Conservation (phyloP, 2,113 vertebrate genomes). For the Panthera tigris region DNA sequence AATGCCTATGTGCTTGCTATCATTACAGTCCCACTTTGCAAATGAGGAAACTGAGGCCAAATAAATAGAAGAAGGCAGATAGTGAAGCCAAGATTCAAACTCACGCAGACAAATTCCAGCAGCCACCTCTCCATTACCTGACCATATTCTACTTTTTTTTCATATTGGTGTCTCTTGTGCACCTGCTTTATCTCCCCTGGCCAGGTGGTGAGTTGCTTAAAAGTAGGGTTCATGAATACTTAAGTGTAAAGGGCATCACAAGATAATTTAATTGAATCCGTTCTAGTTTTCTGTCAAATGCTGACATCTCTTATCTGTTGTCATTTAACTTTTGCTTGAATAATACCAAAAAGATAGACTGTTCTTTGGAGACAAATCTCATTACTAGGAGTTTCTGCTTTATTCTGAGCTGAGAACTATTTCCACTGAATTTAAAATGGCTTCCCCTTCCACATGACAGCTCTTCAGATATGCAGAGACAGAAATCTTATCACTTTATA, state of each 20-base stretch:
- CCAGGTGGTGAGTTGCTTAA: background rate
- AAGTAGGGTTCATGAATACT: background rate
- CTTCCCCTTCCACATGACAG: background rate
- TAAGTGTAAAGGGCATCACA: background rate
- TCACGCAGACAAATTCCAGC: too few relatives aligned
- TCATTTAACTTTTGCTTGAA: background rate
- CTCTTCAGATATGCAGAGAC: background rate
- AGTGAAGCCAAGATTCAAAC: background rate
- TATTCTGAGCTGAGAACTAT: background rate
- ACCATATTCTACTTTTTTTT: background rate
- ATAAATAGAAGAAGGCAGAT: background rate
- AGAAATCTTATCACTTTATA: background rate
- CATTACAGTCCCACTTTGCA: background rate
- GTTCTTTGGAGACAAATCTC: background rate
- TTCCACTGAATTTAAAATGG: background rate
- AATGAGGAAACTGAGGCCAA: background rate
- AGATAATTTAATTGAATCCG: background rate
- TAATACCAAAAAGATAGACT: background rate
- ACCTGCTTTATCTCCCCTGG: background rate
- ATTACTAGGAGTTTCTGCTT: background rate
- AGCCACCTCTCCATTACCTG: too few relatives aligned
- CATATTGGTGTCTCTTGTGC: background rate
- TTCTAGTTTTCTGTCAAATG: background rate
- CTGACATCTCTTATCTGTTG: background rate
- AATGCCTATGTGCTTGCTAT: background rate